Evolutionary conservation across 2,888 invertebrate species (phyloP), one percentile per base, ranked within the genome.

Genomic region (Phalera bucephala): DNA sequence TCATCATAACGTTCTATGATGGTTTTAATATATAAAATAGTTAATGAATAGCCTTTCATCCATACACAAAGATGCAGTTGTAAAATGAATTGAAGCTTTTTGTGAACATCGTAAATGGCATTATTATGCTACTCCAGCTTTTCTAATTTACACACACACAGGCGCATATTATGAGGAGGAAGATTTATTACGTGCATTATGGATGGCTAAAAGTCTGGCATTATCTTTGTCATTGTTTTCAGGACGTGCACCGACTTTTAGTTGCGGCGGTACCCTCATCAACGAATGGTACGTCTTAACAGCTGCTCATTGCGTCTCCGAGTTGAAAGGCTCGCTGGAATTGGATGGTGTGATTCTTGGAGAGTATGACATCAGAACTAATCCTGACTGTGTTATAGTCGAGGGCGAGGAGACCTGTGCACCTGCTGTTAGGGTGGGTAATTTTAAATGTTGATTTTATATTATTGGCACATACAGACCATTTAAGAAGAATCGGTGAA

Each of bases 241-340:
- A 69, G 57, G 13, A 42, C 75, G 85, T 1, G 84, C 80, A 1
- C 57, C 48, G 1, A 71, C 69, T 23, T 70, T 90, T 10, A 79
- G 75, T 12, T 91, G 91, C 44, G 91, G 87, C 6, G 93, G 91
- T 4, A 86, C 92, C 0, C 77, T 93, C 0, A 91, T 93, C 39
- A 90, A 76, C 26, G 69, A 85, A 37, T 74, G 82, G 57, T 91
- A 91, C 51, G 82, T 92, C 15, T 56, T 92, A 37, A 93, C 93
- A 0, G 93, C 92, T 1, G 92, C 92, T 0, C 92, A 93, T 53
- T 93, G 93, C 52, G 90, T 92, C 1, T 68, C 85, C 1, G 88
- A 90, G 52, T 65, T 92, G 29, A 86, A 91, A 0, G 64, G 52
- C 23, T 80, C 79, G 12, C 63, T 91, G 27, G 26, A 33, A 7